Conservation (phyloP, 2,888 invertebrate genomes). For the Drosophila dives region DNA sequence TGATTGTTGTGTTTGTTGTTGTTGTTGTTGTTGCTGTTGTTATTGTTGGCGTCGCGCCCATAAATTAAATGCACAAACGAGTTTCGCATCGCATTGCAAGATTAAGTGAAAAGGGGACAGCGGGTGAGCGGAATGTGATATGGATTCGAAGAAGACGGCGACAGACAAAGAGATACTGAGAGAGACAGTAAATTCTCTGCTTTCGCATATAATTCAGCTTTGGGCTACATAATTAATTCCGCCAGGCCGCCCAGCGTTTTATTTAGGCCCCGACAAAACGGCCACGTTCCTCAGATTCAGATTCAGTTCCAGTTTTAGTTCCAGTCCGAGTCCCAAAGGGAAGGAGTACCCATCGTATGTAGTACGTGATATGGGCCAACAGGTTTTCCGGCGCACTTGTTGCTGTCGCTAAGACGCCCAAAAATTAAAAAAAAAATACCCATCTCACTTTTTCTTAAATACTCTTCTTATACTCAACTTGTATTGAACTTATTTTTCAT, state of each 20-base stretch:
- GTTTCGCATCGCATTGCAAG: constrained; percentile 72
- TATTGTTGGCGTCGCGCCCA: constrained; percentile 76
- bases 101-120: constrained; percentile 71
- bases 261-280: constrained; percentile 34
- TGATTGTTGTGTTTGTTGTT: constrained; percentile 35
- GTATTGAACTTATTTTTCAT: too few species aligned
- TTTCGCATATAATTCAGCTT: constrained; percentile 82
- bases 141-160: constrained; percentile 21
- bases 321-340: constrained; percentile 34
- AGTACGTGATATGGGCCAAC: constrained; percentile 81
- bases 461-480: constrained; percentile 1
- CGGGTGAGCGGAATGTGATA: constrained; percentile 19
- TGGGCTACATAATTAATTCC: constrained; percentile 82
- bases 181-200: constrained; percentile 52
- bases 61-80: constrained; percentile 81
- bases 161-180: not conserved
- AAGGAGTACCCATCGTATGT: constrained; percentile 39
- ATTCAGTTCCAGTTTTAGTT: constrained; percentile 18
- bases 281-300: not conserved
- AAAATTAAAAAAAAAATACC: constrained; percentile 21
- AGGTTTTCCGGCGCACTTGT: constrained; percentile 79
- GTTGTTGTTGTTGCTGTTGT: constrained; percentile 32
- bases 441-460: not conserved
- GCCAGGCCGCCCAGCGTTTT: constrained; percentile 74
- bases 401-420: constrained; percentile 62